These are phyloP conservation scores for Solea senegalensis DNA, from an alignment of 2,113 vertebrate genomes.

Conservation along the genomic window DNA sequence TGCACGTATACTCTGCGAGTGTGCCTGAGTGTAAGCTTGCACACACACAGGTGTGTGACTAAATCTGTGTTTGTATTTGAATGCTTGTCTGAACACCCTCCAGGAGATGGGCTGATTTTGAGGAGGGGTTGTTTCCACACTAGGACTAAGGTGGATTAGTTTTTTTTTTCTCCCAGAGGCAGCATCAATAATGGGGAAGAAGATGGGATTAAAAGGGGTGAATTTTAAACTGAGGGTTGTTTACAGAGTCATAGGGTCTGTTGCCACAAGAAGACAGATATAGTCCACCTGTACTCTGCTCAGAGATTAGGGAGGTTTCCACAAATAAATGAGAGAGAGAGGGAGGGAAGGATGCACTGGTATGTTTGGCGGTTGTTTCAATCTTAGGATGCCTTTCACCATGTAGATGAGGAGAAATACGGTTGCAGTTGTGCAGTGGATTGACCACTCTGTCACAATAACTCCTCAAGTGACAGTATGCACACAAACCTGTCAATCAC, in stretches of 20 bases:
- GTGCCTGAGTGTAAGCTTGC: constrained; percentile 57
- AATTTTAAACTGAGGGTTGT: constrained; percentile 75
- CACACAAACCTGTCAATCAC: constrained; percentile 24
- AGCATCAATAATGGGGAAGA: constrained; percentile 38
- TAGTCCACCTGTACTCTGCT: constrained; percentile 60
- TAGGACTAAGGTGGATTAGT: constrained; percentile 63
- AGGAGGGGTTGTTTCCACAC: constrained; percentile 47
- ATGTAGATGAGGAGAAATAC: neutral
- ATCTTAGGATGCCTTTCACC: constrained; percentile 8
- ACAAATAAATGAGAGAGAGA: constrained; percentile 34
- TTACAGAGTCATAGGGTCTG: constrained; percentile 69
- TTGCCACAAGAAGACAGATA: constrained; percentile 67
- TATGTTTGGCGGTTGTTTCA: constrained; percentile 13
- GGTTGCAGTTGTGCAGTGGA: constrained; percentile 23
- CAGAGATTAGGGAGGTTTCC: constrained; percentile 63
- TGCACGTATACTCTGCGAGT: constrained; percentile 30
- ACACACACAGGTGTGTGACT: constrained; percentile 70
- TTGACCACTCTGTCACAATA: constrained; percentile 40
- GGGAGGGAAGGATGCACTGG: constrained; percentile 19
- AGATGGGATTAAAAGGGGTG: constrained; percentile 69
- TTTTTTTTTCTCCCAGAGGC: constrained; percentile 30
- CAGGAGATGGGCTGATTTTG: constrained; percentile 64
- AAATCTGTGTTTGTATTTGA: constrained; percentile 62
- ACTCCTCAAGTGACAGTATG: constrained; percentile 45
- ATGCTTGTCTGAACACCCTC: constrained; percentile 60